These are phyloP conservation scores for Zeugodacus cucurbitae DNA, from an alignment of 1,140 invertebrate species.

Conservation along the genomic window DNA sequence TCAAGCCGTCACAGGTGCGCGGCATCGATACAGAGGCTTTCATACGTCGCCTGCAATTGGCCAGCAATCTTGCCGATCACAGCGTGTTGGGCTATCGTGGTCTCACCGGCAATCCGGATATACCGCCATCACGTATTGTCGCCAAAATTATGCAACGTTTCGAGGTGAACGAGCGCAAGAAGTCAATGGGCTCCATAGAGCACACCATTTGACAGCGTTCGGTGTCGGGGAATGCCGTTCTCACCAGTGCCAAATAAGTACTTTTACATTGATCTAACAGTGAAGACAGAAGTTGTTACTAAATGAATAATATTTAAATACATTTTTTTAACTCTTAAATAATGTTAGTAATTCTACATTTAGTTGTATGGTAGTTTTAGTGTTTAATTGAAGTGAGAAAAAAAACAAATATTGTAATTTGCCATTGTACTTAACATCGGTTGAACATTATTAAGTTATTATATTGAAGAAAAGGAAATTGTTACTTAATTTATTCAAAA, in stretches of 20 bases:
- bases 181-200: conserved; percentile 60
- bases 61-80: conserved; percentile 71
- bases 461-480: not conserved
- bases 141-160: conserved; percentile 65
- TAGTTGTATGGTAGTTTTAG: conserved; percentile 12
- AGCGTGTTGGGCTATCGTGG: conserved; percentile 75
- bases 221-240: not conserved
- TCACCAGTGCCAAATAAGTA: conserved; percentile 27
- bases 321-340: not conserved
- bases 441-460: not conserved
- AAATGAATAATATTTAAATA: not conserved
- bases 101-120: conserved; percentile 68
- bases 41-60: conserved; percentile 71
- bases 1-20: conserved; percentile 72
- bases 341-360: not conserved
- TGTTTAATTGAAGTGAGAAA: not conserved
- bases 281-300: not conserved
- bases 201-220: conserved; percentile 47
- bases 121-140: conserved; percentile 62
- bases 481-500: conserved; percentile 30
- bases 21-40: conserved; percentile 74
- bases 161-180: conserved; percentile 63
- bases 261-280: not conserved
- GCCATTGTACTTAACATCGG: conserved; percentile 11
- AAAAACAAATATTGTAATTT: not conserved